A percentile compares a stretch with the other conserved stretches of the same genome.
These are phyloP conservation scores for Spheniscus mendiculus DNA, from an alignment of 2,113 vertebrate species.

Conservation along the genomic window DNA sequence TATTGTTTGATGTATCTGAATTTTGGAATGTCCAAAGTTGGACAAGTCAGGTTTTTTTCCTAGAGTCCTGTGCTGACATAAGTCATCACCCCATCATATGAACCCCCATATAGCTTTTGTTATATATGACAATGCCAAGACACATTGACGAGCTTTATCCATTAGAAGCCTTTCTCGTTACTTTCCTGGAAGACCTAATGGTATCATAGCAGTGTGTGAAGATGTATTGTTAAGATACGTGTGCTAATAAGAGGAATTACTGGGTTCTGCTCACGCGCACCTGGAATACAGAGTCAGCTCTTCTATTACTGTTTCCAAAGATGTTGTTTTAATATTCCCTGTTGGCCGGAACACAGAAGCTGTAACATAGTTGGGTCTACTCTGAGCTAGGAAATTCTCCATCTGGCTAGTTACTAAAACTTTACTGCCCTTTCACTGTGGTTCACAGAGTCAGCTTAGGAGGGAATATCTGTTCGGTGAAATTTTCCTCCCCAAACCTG, in stretches of 20 bases:
- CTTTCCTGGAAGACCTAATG: neutral
- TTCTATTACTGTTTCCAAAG: neutral
- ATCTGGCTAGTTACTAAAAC: neutral
- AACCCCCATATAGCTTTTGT: neutral
- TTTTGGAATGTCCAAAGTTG: neutral
- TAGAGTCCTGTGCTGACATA: neutral
- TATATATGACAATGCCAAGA: neutral
- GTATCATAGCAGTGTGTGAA: neutral
- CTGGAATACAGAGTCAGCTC: neutral
- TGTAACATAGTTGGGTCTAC: neutral
- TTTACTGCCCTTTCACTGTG: neutral
- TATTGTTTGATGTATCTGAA: neutral
- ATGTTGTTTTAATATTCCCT: neutral
- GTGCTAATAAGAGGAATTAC: neutral
- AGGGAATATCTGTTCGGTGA: neutral
- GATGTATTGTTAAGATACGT: neutral
- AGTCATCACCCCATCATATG: neutral
- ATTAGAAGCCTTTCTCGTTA: neutral
- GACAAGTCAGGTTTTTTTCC: neutral
- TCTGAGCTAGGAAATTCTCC: neutral
- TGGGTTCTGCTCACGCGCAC: neutral
- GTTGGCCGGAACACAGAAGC: neutral
- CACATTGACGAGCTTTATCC: neutral
- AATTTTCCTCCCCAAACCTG: neutral
- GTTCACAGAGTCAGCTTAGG: neutral